Conservation (phyloP, 1,140 invertebrate genomes). For the Spodoptera frugiperda region DNA sequence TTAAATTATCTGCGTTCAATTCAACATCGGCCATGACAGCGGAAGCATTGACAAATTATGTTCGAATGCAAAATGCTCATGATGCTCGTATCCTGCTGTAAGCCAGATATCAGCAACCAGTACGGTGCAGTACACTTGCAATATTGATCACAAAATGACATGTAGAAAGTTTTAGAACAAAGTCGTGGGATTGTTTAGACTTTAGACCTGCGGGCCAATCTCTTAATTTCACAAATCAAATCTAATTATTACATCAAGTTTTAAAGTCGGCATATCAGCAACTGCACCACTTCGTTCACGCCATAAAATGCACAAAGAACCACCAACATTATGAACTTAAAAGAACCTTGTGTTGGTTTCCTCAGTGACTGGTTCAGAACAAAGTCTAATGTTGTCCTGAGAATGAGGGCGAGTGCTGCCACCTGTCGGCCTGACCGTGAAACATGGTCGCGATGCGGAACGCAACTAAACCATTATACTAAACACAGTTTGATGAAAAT, state of each 20-base stretch:
- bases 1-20: too few species aligned
- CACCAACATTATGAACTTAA: slow-evolving; percentile 2
- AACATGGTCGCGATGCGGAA: slow-evolving; percentile 22
- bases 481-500: background rate
- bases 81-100: slow-evolving; percentile 13
- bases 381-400: slow-evolving; percentile 29
- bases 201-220: too few species aligned
- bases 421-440: slow-evolving; percentile 24
- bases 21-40: background rate
- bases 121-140: background rate
- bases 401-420: slow-evolving; percentile 19
- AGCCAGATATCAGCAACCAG: background rate
- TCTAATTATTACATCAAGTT: too few species aligned
- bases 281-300: background rate
- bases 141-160: background rate
- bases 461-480: slow-evolving; percentile 5
- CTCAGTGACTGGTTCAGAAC: slow-evolving; percentile 16
- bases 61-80: background rate
- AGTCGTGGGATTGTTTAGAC: too few species aligned
- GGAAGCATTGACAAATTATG: slow-evolving; percentile 18
- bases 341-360: slow-evolving; percentile 23
- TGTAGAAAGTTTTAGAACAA: background rate
- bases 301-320: background rate
- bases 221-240: too few species aligned
- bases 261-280: background rate